Percentiles rank a stretch among this genome's conserved stretches.
Conservation (phyloP, 2,888 invertebrate species). For the Oligia latruncula region DNA sequence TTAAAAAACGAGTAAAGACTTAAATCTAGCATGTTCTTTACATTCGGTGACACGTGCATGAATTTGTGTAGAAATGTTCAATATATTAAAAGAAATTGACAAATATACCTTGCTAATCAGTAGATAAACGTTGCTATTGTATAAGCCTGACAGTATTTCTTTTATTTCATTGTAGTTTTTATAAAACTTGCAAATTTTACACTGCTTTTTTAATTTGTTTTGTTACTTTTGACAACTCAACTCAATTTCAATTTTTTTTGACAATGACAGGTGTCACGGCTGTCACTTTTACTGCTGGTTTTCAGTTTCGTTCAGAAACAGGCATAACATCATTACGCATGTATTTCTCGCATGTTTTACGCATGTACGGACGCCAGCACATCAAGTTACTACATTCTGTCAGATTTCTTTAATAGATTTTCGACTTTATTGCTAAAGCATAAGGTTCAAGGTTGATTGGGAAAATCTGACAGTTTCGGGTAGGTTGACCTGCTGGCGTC, state of each 20-base stretch:
- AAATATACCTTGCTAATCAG: constrained; percentile 30
- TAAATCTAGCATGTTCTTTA: constrained; percentile 5
- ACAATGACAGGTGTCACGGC: not conserved
- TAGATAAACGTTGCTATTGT: constrained; percentile 5
- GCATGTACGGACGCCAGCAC: too few relatives aligned
- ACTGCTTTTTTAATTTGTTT: constrained; percentile 40
- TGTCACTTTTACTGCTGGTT: not conserved
- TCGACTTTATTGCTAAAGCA: too few relatives aligned
- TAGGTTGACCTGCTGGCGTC: too few relatives aligned
- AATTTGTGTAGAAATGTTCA: not conserved
- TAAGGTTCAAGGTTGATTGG: too few relatives aligned
- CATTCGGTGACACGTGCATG: constrained; percentile 36
- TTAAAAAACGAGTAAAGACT: not conserved
- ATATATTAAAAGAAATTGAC: not conserved
- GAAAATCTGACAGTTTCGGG: too few relatives aligned
- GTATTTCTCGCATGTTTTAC: too few relatives aligned
- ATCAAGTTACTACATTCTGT: too few relatives aligned
- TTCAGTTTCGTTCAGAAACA: constrained; percentile 30
- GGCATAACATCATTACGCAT: not conserved
- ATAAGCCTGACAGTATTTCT: not conserved
- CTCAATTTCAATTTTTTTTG: not conserved
- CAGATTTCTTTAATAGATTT: too few relatives aligned
- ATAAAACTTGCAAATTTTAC: constrained; percentile 27
- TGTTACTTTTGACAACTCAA: constrained; percentile 26
- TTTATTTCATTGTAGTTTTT: constrained; percentile 29